Evolutionary conservation across 1,140 invertebrate genomes (phyloP).

Genomic region (Calephelis virginiensis): DNA sequence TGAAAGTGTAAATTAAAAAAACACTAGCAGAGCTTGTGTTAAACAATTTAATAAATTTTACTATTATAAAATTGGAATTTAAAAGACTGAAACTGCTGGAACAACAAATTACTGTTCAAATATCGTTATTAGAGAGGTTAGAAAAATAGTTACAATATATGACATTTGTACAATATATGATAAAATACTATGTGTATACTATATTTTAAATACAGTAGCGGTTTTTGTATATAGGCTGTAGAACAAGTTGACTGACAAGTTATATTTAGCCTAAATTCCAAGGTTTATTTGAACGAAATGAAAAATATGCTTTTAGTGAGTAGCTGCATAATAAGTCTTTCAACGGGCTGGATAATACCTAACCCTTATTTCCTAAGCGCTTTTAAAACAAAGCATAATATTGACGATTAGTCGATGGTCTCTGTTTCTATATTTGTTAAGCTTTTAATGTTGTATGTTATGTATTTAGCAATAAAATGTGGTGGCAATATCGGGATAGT

Average conservation of each 20-base stretch:
- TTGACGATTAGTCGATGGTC: constrained; percentile 29
- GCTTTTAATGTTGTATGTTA: constrained; percentile 25
- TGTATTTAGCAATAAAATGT: constrained; percentile 30
- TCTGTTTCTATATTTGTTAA: constrained; percentile 27
- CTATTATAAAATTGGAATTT: too few species aligned
- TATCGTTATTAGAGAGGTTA: too few species aligned
- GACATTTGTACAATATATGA: too few species aligned
- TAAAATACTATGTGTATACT: too few species aligned
- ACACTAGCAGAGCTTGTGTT: too few species aligned
- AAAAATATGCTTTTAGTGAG: background rate
- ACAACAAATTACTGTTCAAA: too few species aligned
- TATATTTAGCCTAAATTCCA: background rate
- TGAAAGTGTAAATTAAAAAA: too few species aligned
- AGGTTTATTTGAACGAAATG: background rate
- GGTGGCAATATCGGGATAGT: constrained; percentile 47
- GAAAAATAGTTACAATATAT: too few species aligned
- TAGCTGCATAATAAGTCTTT: background rate
- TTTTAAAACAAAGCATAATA: constrained; percentile 32
- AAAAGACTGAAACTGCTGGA: too few species aligned
- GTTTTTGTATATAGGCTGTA: too few species aligned
- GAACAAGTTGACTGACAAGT: background rate
- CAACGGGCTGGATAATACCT: background rate
- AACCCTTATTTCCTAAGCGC: constrained; percentile 14
- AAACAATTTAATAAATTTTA: too few species aligned
- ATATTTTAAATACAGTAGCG: too few species aligned